Percentiles rank a stretch among this genome's conserved stretches.
phyloP scores from a whole-genome alignment of 2,888 invertebrate genomes.

The Meteorus cinctellus region DNA sequence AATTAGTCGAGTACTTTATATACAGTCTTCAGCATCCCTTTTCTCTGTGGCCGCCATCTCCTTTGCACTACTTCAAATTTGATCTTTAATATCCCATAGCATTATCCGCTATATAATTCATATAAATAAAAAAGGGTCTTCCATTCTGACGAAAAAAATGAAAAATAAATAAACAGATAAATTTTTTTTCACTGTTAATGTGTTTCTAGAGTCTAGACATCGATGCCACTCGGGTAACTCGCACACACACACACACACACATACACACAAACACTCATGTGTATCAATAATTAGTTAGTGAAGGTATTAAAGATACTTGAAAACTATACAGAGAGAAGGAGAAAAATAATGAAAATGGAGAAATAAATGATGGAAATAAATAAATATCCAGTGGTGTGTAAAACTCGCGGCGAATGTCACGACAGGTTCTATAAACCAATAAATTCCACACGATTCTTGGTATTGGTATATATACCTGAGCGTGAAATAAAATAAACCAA shows the following conservation, averaged over 20 bases:
- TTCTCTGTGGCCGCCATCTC: background rate
- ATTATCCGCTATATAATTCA: background rate
- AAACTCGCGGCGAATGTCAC: slow-evolving; percentile 30
- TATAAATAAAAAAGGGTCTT: background rate
- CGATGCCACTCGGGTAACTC: background rate
- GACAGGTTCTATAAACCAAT: slow-evolving; percentile 28
- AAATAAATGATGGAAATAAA: background rate
- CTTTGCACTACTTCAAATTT: background rate
- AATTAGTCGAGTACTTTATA: slow-evolving; percentile 55
- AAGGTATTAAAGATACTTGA: background rate
- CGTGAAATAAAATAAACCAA: background rate
- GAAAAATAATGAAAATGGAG: background rate
- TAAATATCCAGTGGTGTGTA: background rate
- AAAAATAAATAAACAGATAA: too few relatives aligned
- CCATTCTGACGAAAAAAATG: background rate
- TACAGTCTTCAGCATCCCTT: background rate
- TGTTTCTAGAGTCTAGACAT: background rate
- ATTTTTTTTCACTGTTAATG: too few relatives aligned
- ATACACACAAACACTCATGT: background rate
- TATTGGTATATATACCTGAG: slow-evolving; percentile 13
- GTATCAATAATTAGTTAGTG: background rate
- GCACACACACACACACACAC: background rate
- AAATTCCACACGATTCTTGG: slow-evolving; percentile 20
- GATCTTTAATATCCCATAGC: background rate
- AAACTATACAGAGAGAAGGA: background rate